Conservation (phyloP, 2,797 vertebrate genomes). For the Orestias chungarensis region DNA sequence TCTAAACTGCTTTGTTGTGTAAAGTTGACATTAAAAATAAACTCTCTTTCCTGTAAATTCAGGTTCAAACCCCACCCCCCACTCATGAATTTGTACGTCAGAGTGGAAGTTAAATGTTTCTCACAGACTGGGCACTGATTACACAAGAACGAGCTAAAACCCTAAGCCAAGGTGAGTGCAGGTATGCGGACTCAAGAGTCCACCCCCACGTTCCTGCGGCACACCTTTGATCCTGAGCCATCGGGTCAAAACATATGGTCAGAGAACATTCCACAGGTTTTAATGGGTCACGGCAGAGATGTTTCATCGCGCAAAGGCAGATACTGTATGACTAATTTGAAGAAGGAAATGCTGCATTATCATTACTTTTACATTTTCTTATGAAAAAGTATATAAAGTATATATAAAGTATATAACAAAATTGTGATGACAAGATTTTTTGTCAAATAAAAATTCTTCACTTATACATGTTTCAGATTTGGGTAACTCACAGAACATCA, state of each 20-base stretch:
- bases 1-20: not conserved
- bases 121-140: conserved; percentile 15
- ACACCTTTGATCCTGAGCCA: conserved; percentile 74
- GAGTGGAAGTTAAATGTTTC: conserved; percentile 37
- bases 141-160: conserved; percentile 17
- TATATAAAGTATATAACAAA: too few species aligned
- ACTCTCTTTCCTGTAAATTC: conserved; percentile 22
- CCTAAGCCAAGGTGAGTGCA: conserved; percentile 47
- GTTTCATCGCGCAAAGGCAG: conserved; percentile 8
- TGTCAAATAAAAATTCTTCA: too few species aligned
- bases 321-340: not conserved
- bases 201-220: conserved; percentile 28
- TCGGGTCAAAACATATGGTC: conserved; percentile 67
- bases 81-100: conserved; percentile 9
- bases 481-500: not conserved
- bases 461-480: too few species aligned
- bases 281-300: conserved; percentile 74
- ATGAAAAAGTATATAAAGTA: not conserved
- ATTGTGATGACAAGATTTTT: too few species aligned
- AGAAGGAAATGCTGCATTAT: not conserved
- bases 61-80: not conserved
- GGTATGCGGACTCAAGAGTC: conserved; percentile 52
- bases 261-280: conserved; percentile 73
- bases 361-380: not conserved
- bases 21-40: conserved; percentile 12